Evolutionary conservation across 2,113 vertebrate genomes (phyloP).

Genomic region (Channa maculata): DNA sequence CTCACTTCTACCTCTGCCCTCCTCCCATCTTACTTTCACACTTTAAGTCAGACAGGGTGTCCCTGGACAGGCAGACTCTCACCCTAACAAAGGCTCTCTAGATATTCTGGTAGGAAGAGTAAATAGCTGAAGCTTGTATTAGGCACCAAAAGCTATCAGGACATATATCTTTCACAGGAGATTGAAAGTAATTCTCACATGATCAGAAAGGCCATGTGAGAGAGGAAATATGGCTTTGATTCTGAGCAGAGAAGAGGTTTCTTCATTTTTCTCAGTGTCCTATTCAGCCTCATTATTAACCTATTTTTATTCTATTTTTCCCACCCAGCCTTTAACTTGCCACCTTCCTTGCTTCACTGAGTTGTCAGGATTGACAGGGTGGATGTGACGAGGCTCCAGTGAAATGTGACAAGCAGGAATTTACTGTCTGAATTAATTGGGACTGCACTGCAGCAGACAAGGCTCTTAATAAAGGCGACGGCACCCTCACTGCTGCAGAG

Average conservation of each 20-base stretch:
- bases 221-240: background rate
- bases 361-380: constrained; percentile 41
- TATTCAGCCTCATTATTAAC: background rate
- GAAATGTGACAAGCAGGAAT: constrained; percentile 70
- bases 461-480: constrained; percentile 66
- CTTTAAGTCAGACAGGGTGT: constrained; percentile 75
- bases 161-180: constrained; percentile 35
- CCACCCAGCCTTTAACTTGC: constrained; percentile 4
- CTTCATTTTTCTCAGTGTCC: constrained; percentile 20
- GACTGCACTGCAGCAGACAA: constrained; percentile 38
- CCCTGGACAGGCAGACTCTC: constrained; percentile 70
- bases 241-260: background rate
- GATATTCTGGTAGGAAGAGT: constrained; percentile 4
- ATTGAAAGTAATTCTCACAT: constrained; percentile 23
- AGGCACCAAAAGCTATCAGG: constrained; percentile 39
- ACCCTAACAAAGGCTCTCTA: constrained; percentile 23
- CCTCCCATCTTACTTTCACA: constrained; percentile 52
- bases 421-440: constrained; percentile 72
- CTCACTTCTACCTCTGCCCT: constrained; percentile 61
- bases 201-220: constrained; percentile 25
- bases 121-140: constrained; percentile 47
- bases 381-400: constrained; percentile 51
- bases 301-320: constrained; percentile 1
- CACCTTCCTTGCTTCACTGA: constrained; percentile 31
- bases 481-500: constrained; percentile 25